Evolutionary conservation across 53 echinoderm and acorn worm genomes (phyloP), one percentile per base, ranked within the genome.

Genomic region (Echinarachnius parma): DNA sequence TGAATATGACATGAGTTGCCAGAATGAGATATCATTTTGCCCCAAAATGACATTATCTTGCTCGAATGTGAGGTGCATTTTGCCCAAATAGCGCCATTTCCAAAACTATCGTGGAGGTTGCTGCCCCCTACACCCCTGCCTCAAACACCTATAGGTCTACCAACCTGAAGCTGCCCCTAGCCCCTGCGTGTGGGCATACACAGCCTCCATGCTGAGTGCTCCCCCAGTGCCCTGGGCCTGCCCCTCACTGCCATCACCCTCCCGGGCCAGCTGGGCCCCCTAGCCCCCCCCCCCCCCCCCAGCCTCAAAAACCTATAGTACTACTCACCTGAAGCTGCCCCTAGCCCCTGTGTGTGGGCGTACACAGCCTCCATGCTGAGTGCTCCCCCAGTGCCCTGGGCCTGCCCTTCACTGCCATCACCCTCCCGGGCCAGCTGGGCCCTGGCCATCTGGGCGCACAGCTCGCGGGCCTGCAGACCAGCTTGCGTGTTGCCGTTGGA

Each of bases 351-450:
- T 27, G 98, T 78, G 47, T 98, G 98, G 8, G 91, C 91, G 0
- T 92, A 80, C 13, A 92, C 91, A n/a, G 91, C 91, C 69, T 98
- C 91, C 63, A 92, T 92, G 58, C 98, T 98, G 54, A 98, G 83
- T 9, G 88, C 98, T 30, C 98, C 98, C 2, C 84, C 91, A 4
- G 75, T 77, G 2, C 80, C 65, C 21, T 74, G 75, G 28, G 62
- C 82, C 23, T 74, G 82, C 14, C 66, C 65, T 48, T 89, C 93
- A 49, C 83, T 77, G 18, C 89, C 89, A 21, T 92, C 92, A 18
- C 88, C 88, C 23, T 98, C 98, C 46, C 46, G 82, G n/a, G 66
- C 50, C 29, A 98, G 78, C 80, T 98, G 98, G 47, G 91, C 88
- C 66, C 83, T 88, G 75, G 98, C 88, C 50, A 87, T 88, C 79